Evolutionary conservation across 2,113 vertebrate genomes (phyloP).

Genomic region (Daphoenositta chrysoptera): DNA sequence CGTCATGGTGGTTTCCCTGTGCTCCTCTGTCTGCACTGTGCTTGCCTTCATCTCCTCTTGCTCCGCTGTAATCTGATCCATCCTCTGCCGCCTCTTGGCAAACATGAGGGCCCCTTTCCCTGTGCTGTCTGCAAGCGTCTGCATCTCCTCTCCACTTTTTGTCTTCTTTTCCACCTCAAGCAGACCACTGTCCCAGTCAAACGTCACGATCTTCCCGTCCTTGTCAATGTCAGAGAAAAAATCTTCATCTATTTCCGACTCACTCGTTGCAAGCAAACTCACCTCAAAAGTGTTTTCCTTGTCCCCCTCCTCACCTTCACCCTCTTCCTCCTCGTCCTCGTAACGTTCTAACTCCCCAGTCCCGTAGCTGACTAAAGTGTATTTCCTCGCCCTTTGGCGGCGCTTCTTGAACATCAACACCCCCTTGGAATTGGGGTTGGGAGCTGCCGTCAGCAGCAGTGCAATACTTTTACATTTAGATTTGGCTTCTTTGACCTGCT

Average conservation of each 20-base stretch:
- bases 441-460: slow-evolving; percentile 87
- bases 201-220: slow-evolving; percentile 76
- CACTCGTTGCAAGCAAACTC: slow-evolving; percentile 71
- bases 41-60: slow-evolving; percentile 84
- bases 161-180: slow-evolving; percentile 85
- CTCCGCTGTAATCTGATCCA: slow-evolving; percentile 92
- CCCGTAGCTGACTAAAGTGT: slow-evolving; percentile 96
- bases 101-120: slow-evolving; percentile 97
- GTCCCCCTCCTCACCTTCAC: slow-evolving; percentile 70
- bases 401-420: slow-evolving; percentile 99
- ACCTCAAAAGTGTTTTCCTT: slow-evolving; percentile 81
- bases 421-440: slow-evolving; percentile 94
- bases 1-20: slow-evolving; percentile 7
- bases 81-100: slow-evolving; percentile 86
- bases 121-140: slow-evolving; percentile 86
- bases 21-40: slow-evolving; percentile 70
- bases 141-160: slow-evolving; percentile 80
- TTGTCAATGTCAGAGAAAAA: slow-evolving; percentile 76
- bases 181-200: slow-evolving; percentile 87
- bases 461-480: slow-evolving; percentile 99
- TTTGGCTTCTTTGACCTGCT: slow-evolving; percentile 95
- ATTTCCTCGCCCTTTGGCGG: slow-evolving; percentile 90
- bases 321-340: slow-evolving; percentile 77
- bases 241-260: slow-evolving; percentile 86
- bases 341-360: slow-evolving; percentile 86